These are phyloP conservation scores for Eueides isabella DNA, from an alignment of 1,140 invertebrate genomes.

Conservation along the genomic window DNA sequence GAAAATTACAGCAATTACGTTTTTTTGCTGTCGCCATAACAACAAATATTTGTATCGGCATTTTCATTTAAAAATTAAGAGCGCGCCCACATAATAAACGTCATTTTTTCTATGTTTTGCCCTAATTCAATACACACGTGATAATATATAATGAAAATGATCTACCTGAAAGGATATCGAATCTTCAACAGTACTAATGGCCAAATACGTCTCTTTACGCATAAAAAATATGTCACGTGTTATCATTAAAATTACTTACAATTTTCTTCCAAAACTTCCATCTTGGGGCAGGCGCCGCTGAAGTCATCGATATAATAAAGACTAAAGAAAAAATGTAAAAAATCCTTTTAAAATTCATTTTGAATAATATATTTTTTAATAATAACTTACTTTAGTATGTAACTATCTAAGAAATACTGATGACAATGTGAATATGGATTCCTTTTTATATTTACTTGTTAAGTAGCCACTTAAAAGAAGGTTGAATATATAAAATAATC, in stretches of 20 bases:
- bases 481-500: neutral
- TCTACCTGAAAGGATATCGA: too few species aligned
- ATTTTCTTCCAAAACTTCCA: conserved; percentile 41
- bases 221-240: too few species aligned
- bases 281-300: conserved; percentile 27
- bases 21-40: too few species aligned
- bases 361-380: conserved; percentile 1
- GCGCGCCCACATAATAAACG: too few species aligned
- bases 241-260: conserved; percentile 22
- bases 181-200: too few species aligned
- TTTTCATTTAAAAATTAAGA: too few species aligned
- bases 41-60: too few species aligned
- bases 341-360: conserved; percentile 37
- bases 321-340: conserved; percentile 24
- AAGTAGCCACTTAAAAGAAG: neutral
- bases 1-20: too few species aligned
- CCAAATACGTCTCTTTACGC: too few species aligned
- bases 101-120: too few species aligned
- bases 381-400: neutral
- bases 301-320: conserved; percentile 12
- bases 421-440: neutral
- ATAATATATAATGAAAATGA: too few species aligned
- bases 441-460: conserved; percentile 16
- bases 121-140: too few species aligned
- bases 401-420: neutral